A percentile compares a stretch with the other conserved stretches of the same genome.
Conservation (phyloP, 2,888 invertebrate species). For the Biston stratarius region DNA sequence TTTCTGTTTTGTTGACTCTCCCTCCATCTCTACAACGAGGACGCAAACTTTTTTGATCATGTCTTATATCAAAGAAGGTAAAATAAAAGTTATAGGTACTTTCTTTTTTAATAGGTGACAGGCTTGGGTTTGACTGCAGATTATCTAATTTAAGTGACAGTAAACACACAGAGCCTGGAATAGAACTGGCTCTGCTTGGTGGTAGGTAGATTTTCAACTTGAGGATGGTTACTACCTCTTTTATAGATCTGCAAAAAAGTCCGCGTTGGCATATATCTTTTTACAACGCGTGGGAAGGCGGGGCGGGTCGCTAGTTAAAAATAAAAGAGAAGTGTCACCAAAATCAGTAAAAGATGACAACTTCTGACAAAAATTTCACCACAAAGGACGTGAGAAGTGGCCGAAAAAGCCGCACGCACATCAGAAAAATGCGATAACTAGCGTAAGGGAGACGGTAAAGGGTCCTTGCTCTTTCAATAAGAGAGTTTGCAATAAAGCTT, state of each 20-base stretch:
- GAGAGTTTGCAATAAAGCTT: slow-evolving; percentile 75
- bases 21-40: not conserved
- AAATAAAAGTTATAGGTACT: not conserved
- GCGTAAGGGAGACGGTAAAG: slow-evolving; percentile 75
- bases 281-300: not conserved
- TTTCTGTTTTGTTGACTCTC: slow-evolving; percentile 2
- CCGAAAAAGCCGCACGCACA: slow-evolving; percentile 72
- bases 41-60: not conserved
- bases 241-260: too few species aligned
- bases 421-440: slow-evolving; percentile 82
- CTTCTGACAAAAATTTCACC: slow-evolving; percentile 45
- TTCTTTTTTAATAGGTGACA: not conserved
- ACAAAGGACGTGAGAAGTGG: slow-evolving; percentile 57
- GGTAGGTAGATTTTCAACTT: too few species aligned
- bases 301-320: too few species aligned
- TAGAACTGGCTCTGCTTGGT: too few species aligned
- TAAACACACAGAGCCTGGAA: too few species aligned
- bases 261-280: too few species aligned
- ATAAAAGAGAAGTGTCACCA: not conserved
- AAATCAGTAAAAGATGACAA: slow-evolving; percentile 27
- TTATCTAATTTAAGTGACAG: too few species aligned
- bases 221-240: too few species aligned
- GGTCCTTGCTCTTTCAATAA: slow-evolving; percentile 72
- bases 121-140: too few species aligned
- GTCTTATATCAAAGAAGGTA: not conserved